Evolutionary conservation across 2,113 vertebrate species (phyloP), one percentile per base, ranked within the genome.

Genomic region (Bostrychus sinensis): DNA sequence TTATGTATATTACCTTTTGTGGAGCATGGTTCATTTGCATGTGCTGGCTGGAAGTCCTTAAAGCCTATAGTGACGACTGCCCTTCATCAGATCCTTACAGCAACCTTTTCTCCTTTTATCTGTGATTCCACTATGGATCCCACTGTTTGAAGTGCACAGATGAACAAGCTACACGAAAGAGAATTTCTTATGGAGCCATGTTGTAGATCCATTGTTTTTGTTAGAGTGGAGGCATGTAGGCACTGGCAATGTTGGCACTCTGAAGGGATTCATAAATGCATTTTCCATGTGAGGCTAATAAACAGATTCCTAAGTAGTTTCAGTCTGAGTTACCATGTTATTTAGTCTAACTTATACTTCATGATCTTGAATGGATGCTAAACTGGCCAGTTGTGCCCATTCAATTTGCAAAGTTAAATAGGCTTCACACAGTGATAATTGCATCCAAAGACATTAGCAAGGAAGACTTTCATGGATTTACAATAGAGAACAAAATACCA

Each of bases 1-100:
- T 87, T 86, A 91, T 90, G 82, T 83, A 89, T 89, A 90, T 89
- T 83, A 87, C 81, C 75, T 81, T 88, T 83, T 36, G 78, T 70
- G 55, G 80, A 83, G 71, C 80, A 66, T 61, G 70, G 81, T 83
- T 88, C 83, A 85, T 87, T 85, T 83, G 75, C 86, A 86, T 86
- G 73, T 79, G 36, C 61, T 73, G 76, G 68, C 53, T 81, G 67
- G 75, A 68, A 76, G 77, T 75, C 63, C 69, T 85, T 72, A 69
- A 68, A 83, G 57, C 55, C 57, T 48, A 61, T 25, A 56, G 77
- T 77, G 70, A 70, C 17, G 61, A 37, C 39, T 83, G 84, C 77
- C 78, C 80, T 81, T 81, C 76, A 85, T 87, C 64, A 80, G 68
- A 81, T 91, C 75, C 73, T 72, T 36, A 61, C 37, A 68, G 69